These are phyloP conservation scores for Petrosia ficiformis DNA, from an alignment of 37 sponge, comb jelly and placozoan species.

Conservation along the genomic window DNA sequence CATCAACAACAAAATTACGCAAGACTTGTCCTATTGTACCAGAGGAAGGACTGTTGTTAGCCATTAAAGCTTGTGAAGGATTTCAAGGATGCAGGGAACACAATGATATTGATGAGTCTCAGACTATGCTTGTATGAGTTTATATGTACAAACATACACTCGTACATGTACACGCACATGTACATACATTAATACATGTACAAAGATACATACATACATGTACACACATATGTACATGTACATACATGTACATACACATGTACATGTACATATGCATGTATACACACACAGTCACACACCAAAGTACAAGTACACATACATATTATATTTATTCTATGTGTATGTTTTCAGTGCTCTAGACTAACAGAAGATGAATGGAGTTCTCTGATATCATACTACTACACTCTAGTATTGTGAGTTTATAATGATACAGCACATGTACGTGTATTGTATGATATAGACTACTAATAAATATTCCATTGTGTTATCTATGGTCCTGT, in stretches of 20 bases:
- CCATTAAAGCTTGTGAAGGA: slow-evolving; percentile 52
- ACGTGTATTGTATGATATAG: background rate
- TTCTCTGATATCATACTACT: slow-evolving; percentile 19
- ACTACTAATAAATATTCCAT: too few species aligned
- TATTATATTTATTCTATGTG: too few species aligned
- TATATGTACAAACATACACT: too few species aligned
- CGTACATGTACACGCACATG: too few species aligned
- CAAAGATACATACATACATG: too few species aligned
- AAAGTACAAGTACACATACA: too few species aligned
- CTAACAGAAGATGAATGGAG: slow-evolving; percentile 55
- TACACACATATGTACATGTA: too few species aligned
- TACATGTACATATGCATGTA: too few species aligned
- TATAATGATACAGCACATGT: background rate
- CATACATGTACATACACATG: too few species aligned
- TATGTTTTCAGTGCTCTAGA: slow-evolving; percentile 39
- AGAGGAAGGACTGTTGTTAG: slow-evolving; percentile 42
- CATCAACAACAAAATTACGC: background rate
- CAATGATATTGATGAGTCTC: slow-evolving; percentile 74
- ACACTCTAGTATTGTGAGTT: slow-evolving; percentile 29
- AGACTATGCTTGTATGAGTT: slow-evolving; percentile 38
- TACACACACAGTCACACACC: too few species aligned
- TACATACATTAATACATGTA: too few species aligned
- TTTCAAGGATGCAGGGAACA: slow-evolving; percentile 55
- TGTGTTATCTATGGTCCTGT: too few species aligned
- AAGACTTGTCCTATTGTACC: slow-evolving; percentile 1